Conservation (phyloP, 1,140 invertebrate species). For the Dreissena rostriformis region DNA sequence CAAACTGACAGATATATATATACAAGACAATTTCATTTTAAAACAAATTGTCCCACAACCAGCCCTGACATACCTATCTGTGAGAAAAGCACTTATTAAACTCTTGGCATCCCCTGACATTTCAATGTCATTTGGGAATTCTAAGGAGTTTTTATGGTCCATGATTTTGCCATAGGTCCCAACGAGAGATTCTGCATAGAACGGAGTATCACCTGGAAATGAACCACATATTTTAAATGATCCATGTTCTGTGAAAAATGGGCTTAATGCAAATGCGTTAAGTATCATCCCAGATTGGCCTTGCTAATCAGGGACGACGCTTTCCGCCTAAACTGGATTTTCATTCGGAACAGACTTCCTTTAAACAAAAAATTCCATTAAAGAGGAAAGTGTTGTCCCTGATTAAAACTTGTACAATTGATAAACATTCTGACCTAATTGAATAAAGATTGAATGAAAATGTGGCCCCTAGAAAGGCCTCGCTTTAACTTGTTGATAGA, state of each 20-base stretch:
- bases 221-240: slow-evolving; percentile 4
- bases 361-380: no score
- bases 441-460: no score
- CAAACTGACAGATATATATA: no score
- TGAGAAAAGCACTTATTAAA: slow-evolving; percentile 96
- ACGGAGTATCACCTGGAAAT: slow-evolving; percentile 95
- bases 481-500: no score
- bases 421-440: no score
- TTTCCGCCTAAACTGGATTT: background rate
- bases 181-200: slow-evolving; percentile 98
- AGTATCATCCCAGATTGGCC: no score
- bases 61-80: slow-evolving; percentile 86
- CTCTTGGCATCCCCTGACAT: slow-evolving; percentile 95
- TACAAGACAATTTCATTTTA: no score
- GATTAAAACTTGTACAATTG: no score
- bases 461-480: no score
- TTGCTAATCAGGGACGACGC: background rate
- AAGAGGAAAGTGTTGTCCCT: no score
- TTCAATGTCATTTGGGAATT: slow-evolving; percentile 96
- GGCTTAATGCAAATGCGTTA: no score
- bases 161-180: slow-evolving; percentile 99
- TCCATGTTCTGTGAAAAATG: background rate
- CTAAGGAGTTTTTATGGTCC: slow-evolving; percentile 98
- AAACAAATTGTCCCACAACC: background rate
- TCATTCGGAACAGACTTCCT: background rate